A percentile compares a stretch with the other conserved stretches of the same genome.
Evolutionary conservation across 2,113 vertebrate genomes (phyloP).

Genomic region (Erinaceus europaeus): DNA sequence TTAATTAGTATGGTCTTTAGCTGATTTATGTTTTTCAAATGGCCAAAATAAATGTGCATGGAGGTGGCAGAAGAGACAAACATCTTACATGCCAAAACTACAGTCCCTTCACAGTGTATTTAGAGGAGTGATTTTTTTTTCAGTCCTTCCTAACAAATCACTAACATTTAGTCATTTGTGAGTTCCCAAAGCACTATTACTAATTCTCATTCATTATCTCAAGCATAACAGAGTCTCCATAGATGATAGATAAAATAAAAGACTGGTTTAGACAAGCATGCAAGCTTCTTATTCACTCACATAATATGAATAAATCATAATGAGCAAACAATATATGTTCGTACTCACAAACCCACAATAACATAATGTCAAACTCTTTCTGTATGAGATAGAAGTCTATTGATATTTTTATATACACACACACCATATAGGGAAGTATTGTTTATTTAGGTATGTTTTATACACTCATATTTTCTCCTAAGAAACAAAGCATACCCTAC

Average conservation of each 20-base stretch:
- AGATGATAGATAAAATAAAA: not conserved
- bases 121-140: not conserved
- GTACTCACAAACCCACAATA: not conserved
- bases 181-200: not conserved
- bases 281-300: not conserved
- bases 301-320: not conserved
- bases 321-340: not conserved
- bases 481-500: not conserved
- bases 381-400: not conserved
- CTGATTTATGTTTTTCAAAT: too few relatives aligned
- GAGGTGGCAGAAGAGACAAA: not conserved
- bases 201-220: not conserved
- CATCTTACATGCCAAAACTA: not conserved
- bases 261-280: not conserved
- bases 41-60: too few relatives aligned
- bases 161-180: too few relatives aligned
- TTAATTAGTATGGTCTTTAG: not conserved
- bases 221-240: not conserved
- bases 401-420: not conserved
- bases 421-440: too few relatives aligned
- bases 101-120: not conserved
- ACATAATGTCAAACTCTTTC: not conserved
- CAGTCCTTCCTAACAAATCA: not conserved
- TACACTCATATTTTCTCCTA: not conserved
- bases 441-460: not conserved